Evolutionary conservation across 2,797 vertebrate species (phyloP), one percentile per base, ranked within the genome.

Genomic region (Setipinna tenuifilis): DNA sequence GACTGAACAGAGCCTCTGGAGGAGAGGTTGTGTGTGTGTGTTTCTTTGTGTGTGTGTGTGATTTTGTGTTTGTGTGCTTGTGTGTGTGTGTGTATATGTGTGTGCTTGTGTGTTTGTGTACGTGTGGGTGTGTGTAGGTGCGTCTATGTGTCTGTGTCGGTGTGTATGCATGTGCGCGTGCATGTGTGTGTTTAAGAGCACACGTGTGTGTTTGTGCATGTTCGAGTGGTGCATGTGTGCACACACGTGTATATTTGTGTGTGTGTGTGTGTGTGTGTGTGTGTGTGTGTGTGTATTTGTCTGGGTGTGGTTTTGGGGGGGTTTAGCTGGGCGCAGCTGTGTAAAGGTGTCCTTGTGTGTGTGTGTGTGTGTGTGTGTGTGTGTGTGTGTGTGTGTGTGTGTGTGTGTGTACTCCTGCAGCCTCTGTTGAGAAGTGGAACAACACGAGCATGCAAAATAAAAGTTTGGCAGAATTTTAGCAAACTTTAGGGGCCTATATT

Each of bases 1-100:
- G 88, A 86, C 88, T 80, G 81, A 86, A 84, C 44, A 50, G 82
- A 88, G 89, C 89, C 87, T 85, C 78, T 17, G 62, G 78, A 85
- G 86, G 50, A 89, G 78, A 84, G 44, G 50, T 10, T 54, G 50
- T 54, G 50, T 54, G 1, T 54, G 50, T 54, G 50, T 54, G 50
- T 54, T 2, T 54, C 2, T 9, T 2, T 14, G 50, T 54, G 50
- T 14, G 50, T 9, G 50, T 14, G 50, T 9, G 50, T 10, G 50
- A 3, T 2, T 54, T 2, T 54, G 50, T 9, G 50, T 9, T 14
- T 54, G 50, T 54, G 50, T 54, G 2, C 9, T 9, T 54, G 2
- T 9, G 50, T 7, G 50, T 54, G 50, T 14, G 2, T 9, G 50
- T 14, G 50, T 9, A 3, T 54, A 7, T 54, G 50, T 54, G 50